Evolutionary conservation across 2,888 invertebrate genomes (phyloP), one percentile per base, ranked within the genome.

Genomic region (Amiota mariae): DNA sequence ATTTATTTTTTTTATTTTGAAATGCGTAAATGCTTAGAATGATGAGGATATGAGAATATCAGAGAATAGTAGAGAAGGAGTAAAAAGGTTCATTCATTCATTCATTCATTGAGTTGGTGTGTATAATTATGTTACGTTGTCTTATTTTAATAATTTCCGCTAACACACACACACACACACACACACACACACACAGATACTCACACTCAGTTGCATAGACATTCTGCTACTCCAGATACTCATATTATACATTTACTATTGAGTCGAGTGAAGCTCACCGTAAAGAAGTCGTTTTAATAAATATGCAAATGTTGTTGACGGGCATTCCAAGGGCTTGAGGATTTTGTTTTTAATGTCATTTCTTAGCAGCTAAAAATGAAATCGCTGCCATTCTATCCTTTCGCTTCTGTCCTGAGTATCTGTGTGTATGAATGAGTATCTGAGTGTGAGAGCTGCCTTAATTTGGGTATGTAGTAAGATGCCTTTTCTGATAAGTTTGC

Each of bases 111-210:
- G 64, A n/a, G 63, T 12, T 46, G 18, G 64, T 46, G 20, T 18
- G 49, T 48, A 84, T 87, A 87, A 87, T 87, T 85, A 87, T 82
- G 81, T 80, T 83, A 79, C 81, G 78, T 80, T 85, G 85, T 87
- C 87, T 87, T 87, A 83, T 85, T 81, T 82, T 87, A 81, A 85
- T 84, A 81, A 82, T 81, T 81, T 79, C 76, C 56, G 71, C 51
- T 56, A 20, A 63, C 61, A 61, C 56, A 18, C 73, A 56, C 57
- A 70, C 15, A n/a, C n/a, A n/a, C n/a, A n/a, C n/a, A 72, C 66
- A 72, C 57, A 70, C 72, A 47, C 13, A 66, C 54, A 68, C 49
- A 72, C 36, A 59, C 46, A 12, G 51, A 49, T n/a, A 49, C 72
- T 54, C 70, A 54, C 73, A 75, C 24, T 24, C 24, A 24, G 3